These are phyloP conservation scores for Lucilia sericata DNA, from an alignment of 1,140 invertebrate species.

Conservation along the genomic window DNA sequence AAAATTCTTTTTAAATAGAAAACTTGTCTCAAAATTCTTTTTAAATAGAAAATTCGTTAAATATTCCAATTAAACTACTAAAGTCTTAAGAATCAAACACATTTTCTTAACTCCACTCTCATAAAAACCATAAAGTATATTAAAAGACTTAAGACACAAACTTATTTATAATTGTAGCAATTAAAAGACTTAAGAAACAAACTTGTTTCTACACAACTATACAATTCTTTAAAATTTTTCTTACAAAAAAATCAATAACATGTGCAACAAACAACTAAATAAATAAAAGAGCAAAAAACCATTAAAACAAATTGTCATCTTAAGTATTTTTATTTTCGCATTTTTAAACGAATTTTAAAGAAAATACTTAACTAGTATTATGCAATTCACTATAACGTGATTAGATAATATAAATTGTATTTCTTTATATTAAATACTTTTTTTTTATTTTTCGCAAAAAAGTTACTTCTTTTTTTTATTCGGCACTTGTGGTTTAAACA, in stretches of 20 bases:
- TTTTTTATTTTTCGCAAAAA: not conserved
- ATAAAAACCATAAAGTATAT: not conserved
- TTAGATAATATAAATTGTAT: conserved; percentile 4
- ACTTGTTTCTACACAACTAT: not conserved
- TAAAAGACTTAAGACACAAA: not conserved
- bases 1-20: too few relatives aligned
- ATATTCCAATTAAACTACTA: too few relatives aligned
- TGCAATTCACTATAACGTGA: conserved; percentile 1
- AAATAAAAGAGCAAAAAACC: not conserved
- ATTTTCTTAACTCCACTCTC: too few relatives aligned
- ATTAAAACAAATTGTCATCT: not conserved
- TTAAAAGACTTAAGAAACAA: not conserved
- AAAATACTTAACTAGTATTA: not conserved
- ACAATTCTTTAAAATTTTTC: not conserved
- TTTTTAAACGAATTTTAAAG: too few relatives aligned
- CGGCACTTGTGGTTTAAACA: too few relatives aligned
- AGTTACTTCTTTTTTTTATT: not conserved
- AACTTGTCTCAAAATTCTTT: too few relatives aligned
- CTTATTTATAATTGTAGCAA: not conserved
- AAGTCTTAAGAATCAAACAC: too few relatives aligned
- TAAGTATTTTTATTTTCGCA: not conserved
- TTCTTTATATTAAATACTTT: not conserved
- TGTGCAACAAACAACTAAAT: too few relatives aligned
- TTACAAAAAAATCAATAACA: not conserved
- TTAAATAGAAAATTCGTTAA: too few relatives aligned